Conservation (phyloP, 2,797 vertebrate genomes). For the Bradypodion ventrale region DNA sequence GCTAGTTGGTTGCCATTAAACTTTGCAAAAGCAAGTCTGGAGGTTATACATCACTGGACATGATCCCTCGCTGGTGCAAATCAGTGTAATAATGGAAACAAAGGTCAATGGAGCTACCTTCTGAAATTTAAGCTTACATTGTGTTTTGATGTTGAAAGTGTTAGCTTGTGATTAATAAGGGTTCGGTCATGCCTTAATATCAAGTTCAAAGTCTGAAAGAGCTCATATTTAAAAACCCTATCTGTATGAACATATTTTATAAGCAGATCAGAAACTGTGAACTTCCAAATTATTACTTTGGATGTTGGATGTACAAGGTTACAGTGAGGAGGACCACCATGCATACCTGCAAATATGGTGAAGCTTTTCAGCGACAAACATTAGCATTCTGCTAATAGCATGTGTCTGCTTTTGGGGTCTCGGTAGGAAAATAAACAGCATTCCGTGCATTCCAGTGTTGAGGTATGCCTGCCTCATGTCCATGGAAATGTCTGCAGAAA, state of each 20-base stretch:
- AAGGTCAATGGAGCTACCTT: constrained; percentile 40
- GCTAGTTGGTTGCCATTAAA: constrained; percentile 27
- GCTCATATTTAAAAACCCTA: constrained; percentile 24
- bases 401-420: no score
- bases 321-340: background rate
- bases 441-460: no score
- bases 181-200: constrained; percentile 14
- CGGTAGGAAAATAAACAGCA: no score
- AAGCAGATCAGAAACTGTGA: constrained; percentile 38
- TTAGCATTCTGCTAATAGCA: background rate
- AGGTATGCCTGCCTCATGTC: no score
- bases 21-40: constrained; percentile 28
- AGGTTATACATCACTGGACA: constrained; percentile 24
- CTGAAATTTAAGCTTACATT: constrained; percentile 37
- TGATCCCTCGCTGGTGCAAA: constrained; percentile 43
- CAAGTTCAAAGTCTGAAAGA: constrained; percentile 32
- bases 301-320: background rate
- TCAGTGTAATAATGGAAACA: constrained; percentile 4
- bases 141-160: constrained; percentile 18
- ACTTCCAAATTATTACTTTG: background rate
- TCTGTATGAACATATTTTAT: constrained; percentile 37
- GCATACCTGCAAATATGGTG: background rate
- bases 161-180: constrained; percentile 8
- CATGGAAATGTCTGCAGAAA: no score
- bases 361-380: background rate